phyloP scores from a whole-genome alignment of 2,797 vertebrate species.

The Malacoctenus gilli region DNA sequence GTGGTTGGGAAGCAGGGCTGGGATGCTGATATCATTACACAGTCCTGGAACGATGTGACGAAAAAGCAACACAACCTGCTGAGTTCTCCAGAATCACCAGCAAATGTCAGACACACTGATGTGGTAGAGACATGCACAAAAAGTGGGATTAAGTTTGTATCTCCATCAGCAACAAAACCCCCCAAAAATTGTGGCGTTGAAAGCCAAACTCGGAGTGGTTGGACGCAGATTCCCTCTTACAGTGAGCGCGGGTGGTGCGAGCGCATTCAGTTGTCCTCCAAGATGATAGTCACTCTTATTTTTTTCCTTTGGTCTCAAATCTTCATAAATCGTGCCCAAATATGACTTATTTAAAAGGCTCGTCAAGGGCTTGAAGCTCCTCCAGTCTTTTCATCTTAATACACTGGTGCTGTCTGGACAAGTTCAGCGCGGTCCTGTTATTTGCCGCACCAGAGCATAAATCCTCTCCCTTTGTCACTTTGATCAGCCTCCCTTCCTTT shows the following conservation, averaged over 20 bases:
- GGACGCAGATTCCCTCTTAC: constrained; percentile 20
- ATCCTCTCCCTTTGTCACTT: constrained; percentile 75
- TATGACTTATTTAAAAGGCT: constrained; percentile 72
- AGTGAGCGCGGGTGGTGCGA: constrained; percentile 35
- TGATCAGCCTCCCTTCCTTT: constrained; percentile 68
- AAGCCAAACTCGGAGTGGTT: constrained; percentile 31
- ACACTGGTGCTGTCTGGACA: constrained; percentile 64
- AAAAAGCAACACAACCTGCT: constrained; percentile 38
- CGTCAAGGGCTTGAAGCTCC: constrained; percentile 47
- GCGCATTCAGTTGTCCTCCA: constrained; percentile 48
- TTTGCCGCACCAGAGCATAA: constrained; percentile 61
- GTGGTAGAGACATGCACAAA: constrained; percentile 37
- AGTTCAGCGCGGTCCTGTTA: constrained; percentile 61
- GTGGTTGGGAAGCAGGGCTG: constrained; percentile 42
- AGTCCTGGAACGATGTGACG: constrained; percentile 41
- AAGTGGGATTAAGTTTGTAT: constrained; percentile 37
- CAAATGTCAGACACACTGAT: constrained; percentile 37
- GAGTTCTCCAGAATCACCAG: constrained; percentile 29
- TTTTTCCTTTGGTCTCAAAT: constrained; percentile 25
- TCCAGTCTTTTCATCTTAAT: constrained; percentile 62
- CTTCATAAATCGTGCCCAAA: constrained; percentile 58
- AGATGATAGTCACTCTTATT: constrained; percentile 32
- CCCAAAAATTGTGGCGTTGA: constrained; percentile 33
- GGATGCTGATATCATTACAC: constrained; percentile 49
- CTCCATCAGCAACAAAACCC: constrained; percentile 2